Evolutionary conservation across 1,140 invertebrate genomes (phyloP).

Genomic region (Drosophila ironensis): DNA sequence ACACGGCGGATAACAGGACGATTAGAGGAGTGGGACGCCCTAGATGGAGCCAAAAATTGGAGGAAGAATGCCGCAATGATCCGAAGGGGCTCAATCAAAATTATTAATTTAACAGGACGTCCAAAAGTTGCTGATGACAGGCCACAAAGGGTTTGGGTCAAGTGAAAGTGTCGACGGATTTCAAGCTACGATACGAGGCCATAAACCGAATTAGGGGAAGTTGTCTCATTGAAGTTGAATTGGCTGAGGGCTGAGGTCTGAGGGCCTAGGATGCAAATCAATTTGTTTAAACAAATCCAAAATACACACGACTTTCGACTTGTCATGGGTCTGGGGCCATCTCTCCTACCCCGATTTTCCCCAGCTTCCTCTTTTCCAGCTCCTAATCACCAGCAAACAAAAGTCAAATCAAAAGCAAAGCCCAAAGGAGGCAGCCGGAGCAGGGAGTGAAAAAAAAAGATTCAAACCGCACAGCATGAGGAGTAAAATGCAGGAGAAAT

Average conservation of each 20-base stretch:
- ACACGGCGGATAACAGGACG: constrained; percentile 43
- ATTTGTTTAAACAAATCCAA: constrained; percentile 44
- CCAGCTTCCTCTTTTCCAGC: constrained; percentile 8
- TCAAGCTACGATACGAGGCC: not conserved
- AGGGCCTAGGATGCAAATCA: no score
- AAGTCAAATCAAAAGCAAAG: constrained; percentile 76
- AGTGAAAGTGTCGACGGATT: constrained; percentile 2
- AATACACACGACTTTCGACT: not conserved
- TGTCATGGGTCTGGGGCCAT: no score
- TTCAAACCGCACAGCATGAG: constrained; percentile 39
- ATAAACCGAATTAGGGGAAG: constrained; percentile 12
- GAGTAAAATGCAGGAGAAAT: constrained; percentile 3
- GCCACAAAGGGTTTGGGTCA: constrained; percentile 9
- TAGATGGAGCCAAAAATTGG: no score
- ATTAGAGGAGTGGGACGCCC: constrained; percentile 14
- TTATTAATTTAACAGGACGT: constrained; percentile 60
- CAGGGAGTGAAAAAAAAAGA: constrained; percentile 37
- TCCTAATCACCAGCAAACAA: constrained; percentile 77
- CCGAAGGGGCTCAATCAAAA: constrained; percentile 39
- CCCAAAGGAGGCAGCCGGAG: constrained; percentile 28
- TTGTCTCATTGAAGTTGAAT: no score
- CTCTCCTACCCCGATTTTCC: not conserved
- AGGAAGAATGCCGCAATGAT: not conserved
- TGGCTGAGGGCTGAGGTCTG: no score
- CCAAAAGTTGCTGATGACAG: constrained; percentile 24